A percentile compares a stretch with the other conserved stretches of the same genome.
phyloP scores from a whole-genome alignment of 2,888 invertebrate species.

The Steinernema scapterisci region DNA sequence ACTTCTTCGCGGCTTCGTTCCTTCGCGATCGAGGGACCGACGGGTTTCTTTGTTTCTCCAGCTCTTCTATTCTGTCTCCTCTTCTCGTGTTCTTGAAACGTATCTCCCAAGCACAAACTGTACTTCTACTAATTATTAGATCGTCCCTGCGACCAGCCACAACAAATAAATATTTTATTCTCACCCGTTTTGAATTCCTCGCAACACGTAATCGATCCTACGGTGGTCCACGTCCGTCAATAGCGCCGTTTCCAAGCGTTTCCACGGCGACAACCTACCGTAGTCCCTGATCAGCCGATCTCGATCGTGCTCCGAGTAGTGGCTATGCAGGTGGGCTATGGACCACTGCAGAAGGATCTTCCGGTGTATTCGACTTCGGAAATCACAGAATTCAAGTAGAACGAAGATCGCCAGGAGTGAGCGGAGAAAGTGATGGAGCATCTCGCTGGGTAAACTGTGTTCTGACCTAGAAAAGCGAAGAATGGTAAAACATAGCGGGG shows the following conservation, averaged over 20 bases:
- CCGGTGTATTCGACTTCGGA: neutral
- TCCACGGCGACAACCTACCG: constrained; percentile 18
- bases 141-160: neutral
- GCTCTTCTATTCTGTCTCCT: constrained; percentile 23
- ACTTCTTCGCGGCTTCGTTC: constrained; percentile 28
- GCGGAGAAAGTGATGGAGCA: constrained; percentile 6
- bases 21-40: constrained; percentile 26
- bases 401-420: neutral
- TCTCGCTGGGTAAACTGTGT: neutral
- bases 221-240: neutral
- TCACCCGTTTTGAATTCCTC: constrained; percentile 23
- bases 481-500: neutral
- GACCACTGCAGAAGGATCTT: constrained; percentile 3
- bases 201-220: constrained; percentile 20
- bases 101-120: constrained; percentile 2
- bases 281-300: neutral
- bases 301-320: neutral
- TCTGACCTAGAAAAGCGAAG: neutral
- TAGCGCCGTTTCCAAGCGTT: constrained; percentile 7
- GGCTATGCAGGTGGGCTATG: neutral
- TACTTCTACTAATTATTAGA: constrained; percentile 23
- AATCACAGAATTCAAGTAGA: neutral
- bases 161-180: constrained; percentile 31
- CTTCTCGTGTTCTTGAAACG: neutral
- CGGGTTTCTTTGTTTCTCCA: constrained; percentile 27